Base-by-base conservation (phyloP, 2,888 invertebrate species). In the Eumerus sabulonum region DNA sequence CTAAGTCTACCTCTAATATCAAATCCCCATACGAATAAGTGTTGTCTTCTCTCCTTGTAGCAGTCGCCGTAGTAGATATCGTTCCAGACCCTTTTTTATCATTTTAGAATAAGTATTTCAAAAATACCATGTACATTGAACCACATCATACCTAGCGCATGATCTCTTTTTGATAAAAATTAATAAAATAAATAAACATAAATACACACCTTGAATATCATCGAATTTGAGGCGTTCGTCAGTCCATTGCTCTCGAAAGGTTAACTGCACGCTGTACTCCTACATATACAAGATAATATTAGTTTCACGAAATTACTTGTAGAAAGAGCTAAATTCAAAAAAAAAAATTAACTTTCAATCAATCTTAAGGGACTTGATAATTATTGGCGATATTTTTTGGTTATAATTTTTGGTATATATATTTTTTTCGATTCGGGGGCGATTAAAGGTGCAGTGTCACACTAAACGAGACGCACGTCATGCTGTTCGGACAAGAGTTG, bases 221-320 rank as follows among this genome's bases (percentile, higher is more conserved):
- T 96, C 94, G 89, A 96, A 97, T 89, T 94, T 94, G 82, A 97
- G 92, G 85, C 98, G 91, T 89, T 97, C 96, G 89, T 98, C 98
- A 87, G 95, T 90, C 98, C 98, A 98, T 90, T 98, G 96, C 89
- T 98, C 98, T 89, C 98, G 93, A 91, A 98, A 98, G 84, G 98
- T 98, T 87, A 98, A 91, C 91, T 98, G 98, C 86, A 98, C 97
- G 88, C 97, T 97, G 92, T 98, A 98, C 92, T 98, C 98, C 97
- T 97, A 84, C 44, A 76, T 73, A 64, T 56, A 71, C 47, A 67
- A 73, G 57, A 54, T 11, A 13, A 54, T 9, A 68, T 79, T 68
- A 79, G 74, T 60, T 9, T 19, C 12, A 18, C 35, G 44, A 53
- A 59, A 36, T 56, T 35, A 44, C 17, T 1, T 1, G 0, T 47